These are phyloP conservation scores for Metopolophium dirhodum DNA, from an alignment of 1,140 invertebrate genomes.

Conservation along the genomic window DNA sequence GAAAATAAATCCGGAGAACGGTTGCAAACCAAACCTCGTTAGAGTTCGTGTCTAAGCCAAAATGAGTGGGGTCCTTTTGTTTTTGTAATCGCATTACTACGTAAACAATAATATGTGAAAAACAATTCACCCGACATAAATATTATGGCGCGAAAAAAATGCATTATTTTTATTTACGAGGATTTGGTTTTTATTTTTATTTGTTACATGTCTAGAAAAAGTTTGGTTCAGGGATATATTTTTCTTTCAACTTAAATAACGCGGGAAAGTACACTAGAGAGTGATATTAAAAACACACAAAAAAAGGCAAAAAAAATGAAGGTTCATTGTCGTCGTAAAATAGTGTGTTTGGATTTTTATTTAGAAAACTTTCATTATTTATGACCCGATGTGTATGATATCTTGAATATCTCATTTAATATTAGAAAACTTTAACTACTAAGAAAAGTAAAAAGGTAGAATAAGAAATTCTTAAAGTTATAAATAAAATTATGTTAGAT, in stretches of 20 bases:
- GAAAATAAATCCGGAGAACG: constrained; percentile 32
- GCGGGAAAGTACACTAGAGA: neutral
- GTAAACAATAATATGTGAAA: constrained; percentile 45
- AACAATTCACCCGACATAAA: constrained; percentile 55
- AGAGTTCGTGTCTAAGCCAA: constrained; percentile 26
- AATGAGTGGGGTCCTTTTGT: constrained; percentile 42
- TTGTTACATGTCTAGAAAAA: constrained; percentile 50
- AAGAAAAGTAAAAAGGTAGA: constrained; percentile 33
- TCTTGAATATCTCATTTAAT: constrained; percentile 37
- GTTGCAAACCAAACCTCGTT: constrained; percentile 37
- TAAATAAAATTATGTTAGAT: neutral
- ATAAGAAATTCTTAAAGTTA: neutral
- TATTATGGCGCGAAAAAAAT: constrained; percentile 39
- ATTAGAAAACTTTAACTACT: constrained; percentile 23
- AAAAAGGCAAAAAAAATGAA: constrained; percentile 32
- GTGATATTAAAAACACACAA: constrained; percentile 47
- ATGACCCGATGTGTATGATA: constrained; percentile 19
- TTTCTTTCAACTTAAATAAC: constrained; percentile 46
- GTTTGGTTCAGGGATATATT: constrained; percentile 38
- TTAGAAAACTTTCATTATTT: constrained; percentile 53
- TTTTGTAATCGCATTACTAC: constrained; percentile 49
- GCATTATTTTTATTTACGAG: constrained; percentile 36
- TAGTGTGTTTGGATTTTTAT: constrained; percentile 46
- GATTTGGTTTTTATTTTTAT: constrained; percentile 52
- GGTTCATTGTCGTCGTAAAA: constrained; percentile 47